These are phyloP conservation scores for Hormiphora californensis DNA, from an alignment of 37 sponge, comb jelly and placozoan species.

Conservation along the genomic window DNA sequence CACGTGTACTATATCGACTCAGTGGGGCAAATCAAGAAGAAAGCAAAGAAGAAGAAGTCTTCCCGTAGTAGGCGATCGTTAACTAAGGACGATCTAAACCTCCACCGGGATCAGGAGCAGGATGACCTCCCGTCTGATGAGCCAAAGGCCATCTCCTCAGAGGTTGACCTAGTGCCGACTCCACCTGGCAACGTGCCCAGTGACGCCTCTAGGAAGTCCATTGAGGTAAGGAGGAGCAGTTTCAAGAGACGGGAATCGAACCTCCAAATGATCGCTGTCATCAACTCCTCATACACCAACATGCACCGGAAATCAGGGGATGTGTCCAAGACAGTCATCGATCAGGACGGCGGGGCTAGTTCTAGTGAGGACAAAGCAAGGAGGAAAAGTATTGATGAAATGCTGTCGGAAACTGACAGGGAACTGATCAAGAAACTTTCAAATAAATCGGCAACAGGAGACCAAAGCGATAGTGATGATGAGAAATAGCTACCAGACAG, in stretches of 20 bases:
- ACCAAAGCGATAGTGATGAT: no score
- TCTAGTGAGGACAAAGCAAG: no score
- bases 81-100: conserved; percentile 12
- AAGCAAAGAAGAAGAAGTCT: neutral
- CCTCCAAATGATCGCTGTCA: conserved; percentile 24
- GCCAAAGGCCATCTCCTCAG: neutral
- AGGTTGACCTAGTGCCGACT: neutral
- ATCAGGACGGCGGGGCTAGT: neutral
- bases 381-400: conserved; percentile 15
- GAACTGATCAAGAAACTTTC: conserved; percentile 48
- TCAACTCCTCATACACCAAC: conserved; percentile 43
- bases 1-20: conserved; percentile 46
- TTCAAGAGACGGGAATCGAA: conserved; percentile 13
- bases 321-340: neutral
- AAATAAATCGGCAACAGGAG: conserved; percentile 1
- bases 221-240: conserved; percentile 1
- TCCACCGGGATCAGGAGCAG: neutral
- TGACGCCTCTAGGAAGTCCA: neutral
- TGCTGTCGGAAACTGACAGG: conserved; percentile 40
- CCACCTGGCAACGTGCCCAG: neutral
- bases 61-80: neutral
- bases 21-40: conserved; percentile 1
- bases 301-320: neutral
- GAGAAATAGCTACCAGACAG: no score
- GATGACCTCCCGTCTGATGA: neutral